Evolutionary conservation across 2,797 vertebrate genomes (phyloP).

Genomic region (Platalea minor): DNA sequence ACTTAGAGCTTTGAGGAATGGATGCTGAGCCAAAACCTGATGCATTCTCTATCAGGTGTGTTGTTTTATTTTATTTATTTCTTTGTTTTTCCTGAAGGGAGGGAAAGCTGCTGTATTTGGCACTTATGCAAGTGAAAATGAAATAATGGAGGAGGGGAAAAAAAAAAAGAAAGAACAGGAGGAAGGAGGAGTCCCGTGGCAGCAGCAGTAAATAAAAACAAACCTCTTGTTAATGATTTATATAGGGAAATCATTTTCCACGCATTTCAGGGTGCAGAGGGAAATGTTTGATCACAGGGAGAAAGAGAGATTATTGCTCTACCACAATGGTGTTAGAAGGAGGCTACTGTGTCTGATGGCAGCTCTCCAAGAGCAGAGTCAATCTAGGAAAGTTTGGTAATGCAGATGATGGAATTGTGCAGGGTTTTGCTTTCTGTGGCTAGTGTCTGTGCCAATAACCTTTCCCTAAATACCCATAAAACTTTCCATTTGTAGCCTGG

Average conservation of each 20-base stretch:
- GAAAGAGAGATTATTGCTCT: not conserved
- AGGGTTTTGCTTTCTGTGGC: constrained; percentile 34
- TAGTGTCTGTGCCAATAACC: not conserved
- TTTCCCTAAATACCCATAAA: constrained; percentile 45
- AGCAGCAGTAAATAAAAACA: constrained; percentile 30
- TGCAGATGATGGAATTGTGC: constrained; percentile 22
- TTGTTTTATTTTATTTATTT: not conserved
- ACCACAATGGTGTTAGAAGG: not conserved
- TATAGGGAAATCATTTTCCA: not conserved
- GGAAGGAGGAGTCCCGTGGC: not conserved
- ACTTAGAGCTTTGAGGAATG: not conserved
- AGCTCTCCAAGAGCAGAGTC: constrained; percentile 27
- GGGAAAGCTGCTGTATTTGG: not conserved
- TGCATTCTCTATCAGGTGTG: not conserved
- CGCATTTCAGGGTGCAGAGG: not conserved
- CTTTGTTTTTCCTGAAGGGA: not conserved
- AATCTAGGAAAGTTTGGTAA: constrained; percentile 56
- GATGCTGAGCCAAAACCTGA: not conserved
- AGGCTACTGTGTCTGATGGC: constrained; percentile 29
- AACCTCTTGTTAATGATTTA: constrained; percentile 19
- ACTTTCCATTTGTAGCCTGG: constrained; percentile 38
- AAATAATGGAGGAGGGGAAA: not conserved
- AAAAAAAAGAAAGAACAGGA: not conserved
- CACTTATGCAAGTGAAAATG: not conserved
- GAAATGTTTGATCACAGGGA: constrained; percentile 36